These are phyloP conservation scores for Acromyrmex heyeri DNA, from an alignment of 1,140 invertebrate species.

Conservation along the genomic window DNA sequence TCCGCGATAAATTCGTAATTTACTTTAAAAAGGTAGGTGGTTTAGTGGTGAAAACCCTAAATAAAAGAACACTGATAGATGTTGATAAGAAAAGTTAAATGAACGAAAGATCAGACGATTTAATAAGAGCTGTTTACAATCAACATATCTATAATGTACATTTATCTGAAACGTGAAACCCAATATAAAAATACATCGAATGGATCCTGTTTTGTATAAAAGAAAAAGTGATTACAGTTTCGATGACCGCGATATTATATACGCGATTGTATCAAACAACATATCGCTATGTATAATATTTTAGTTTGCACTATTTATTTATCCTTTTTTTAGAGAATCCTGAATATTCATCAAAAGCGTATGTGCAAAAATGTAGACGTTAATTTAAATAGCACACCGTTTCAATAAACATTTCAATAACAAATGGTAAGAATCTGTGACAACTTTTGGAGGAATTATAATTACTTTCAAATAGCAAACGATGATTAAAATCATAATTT, in stretches of 20 bases:
- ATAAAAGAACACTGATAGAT: not conserved
- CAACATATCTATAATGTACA: not conserved
- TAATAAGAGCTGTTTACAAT: conserved; percentile 4
- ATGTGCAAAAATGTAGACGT: conserved; percentile 14
- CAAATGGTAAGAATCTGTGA: not conserved
- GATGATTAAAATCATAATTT: conserved; percentile 25
- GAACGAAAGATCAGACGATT: not conserved
- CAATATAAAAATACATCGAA: conserved; percentile 27
- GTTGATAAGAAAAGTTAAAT: not conserved
- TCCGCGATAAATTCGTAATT: not conserved
- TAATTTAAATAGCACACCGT: not conserved
- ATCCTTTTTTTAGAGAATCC: not conserved
- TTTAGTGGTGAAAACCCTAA: not conserved
- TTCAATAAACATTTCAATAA: conserved; percentile 1
- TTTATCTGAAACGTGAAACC: not conserved
- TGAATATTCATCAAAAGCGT: not conserved
- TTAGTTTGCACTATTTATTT: conserved; percentile 14
- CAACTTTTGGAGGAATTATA: not conserved
- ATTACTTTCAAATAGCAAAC: conserved; percentile 6
- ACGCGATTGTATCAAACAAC: not conserved
- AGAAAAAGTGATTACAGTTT: not conserved
- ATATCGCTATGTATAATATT: not conserved
- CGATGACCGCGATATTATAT: not conserved
- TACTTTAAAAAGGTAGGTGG: not conserved
- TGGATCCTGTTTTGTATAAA: not conserved